These are phyloP conservation scores for Myioborus melanocephalus DNA, from an alignment of 2,797 vertebrate species.

Conservation along the genomic window DNA sequence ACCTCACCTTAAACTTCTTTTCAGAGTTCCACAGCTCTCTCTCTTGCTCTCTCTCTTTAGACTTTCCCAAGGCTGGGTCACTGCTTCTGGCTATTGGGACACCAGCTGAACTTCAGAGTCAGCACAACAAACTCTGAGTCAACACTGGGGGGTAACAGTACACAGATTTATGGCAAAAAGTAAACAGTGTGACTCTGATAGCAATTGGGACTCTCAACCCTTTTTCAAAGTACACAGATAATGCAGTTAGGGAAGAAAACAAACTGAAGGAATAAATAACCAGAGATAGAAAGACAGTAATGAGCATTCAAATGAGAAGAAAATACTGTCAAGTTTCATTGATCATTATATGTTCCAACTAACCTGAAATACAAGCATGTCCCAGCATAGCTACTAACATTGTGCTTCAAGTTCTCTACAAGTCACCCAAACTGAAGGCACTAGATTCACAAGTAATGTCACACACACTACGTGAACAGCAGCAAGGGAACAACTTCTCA, in stretches of 20 bases:
- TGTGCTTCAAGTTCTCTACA: not conserved
- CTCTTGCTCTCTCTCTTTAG: not conserved
- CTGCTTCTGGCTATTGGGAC: not conserved
- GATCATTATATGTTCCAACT: not conserved
- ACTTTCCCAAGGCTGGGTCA: not conserved
- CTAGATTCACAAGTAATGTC: not conserved
- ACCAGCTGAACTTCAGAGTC: not conserved
- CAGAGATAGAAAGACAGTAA: not conserved
- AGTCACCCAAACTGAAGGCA: not conserved
- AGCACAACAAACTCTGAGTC: not conserved
- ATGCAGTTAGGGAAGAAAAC: not conserved
- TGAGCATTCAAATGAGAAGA: not conserved
- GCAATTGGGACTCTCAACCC: not conserved
- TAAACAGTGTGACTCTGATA: not conserved
- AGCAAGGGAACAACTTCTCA: not conserved
- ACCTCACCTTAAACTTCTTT: not conserved
- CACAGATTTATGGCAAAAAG: not conserved
- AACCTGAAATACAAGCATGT: not conserved
- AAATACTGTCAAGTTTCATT: not conserved
- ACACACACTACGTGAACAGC: not conserved
- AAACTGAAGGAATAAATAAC: not conserved
- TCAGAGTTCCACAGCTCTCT: not conserved
- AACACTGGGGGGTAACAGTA: not conserved
- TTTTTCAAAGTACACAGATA: not conserved
- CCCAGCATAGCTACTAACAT: fast-evolving